Conservation (phyloP, 2,113 vertebrate species). For the Pavo muticus region DNA sequence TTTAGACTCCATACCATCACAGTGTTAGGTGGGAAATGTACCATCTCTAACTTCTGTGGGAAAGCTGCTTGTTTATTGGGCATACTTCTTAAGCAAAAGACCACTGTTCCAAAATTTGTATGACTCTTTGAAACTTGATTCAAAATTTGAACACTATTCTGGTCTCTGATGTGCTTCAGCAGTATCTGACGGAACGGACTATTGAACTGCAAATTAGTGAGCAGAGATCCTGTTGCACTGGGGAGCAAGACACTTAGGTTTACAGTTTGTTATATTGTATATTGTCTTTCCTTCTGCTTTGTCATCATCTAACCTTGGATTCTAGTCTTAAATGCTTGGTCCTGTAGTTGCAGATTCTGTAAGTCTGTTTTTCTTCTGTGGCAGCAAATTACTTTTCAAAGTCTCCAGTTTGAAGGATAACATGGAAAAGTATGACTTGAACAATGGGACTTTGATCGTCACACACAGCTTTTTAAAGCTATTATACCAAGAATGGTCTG, state of each 20-base stretch:
- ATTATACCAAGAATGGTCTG: conserved; percentile 67
- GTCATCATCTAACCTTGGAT: conserved; percentile 28
- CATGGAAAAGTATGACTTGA: conserved; percentile 11
- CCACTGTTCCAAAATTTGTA: conserved; percentile 2
- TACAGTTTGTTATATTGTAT: background rate
- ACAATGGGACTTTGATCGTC: conserved; percentile 48
- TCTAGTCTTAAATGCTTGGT: conserved; percentile 48
- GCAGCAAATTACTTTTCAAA: conserved; percentile 38
- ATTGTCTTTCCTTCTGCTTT: conserved; percentile 25
- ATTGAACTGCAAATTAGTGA: background rate
- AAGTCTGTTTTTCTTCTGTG: background rate
- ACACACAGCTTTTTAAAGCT: conserved; percentile 15
- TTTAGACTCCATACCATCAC: background rate
- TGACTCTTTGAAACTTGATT: background rate
- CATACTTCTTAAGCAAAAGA: conserved; percentile 4
- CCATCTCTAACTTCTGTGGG: background rate
- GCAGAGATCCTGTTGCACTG: conserved; percentile 42
- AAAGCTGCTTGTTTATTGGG: conserved; percentile 30
- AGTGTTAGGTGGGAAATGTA: background rate
- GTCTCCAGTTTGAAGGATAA: conserved; percentile 38
- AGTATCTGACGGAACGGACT: background rate
- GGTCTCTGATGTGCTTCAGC: conserved; percentile 3
- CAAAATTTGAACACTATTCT: background rate
- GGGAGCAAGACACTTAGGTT: conserved; percentile 62
- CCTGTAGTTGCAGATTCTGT: conserved; percentile 19